These are phyloP conservation scores for Delphinus delphis DNA, from an alignment of 2,113 vertebrate species.

Conservation along the genomic window DNA sequence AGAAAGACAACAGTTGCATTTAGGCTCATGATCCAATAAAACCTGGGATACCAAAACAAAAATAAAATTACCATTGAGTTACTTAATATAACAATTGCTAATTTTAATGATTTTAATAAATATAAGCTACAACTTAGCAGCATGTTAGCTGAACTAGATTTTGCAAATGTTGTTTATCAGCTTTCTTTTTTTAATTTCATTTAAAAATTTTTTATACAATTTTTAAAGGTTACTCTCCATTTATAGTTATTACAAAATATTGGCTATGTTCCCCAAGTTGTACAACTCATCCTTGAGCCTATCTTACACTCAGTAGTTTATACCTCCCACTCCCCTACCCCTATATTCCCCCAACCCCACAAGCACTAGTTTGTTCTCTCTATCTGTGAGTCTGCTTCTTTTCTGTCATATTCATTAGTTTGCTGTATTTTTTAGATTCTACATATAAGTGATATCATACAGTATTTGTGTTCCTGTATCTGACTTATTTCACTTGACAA, in stretches of 20 bases:
- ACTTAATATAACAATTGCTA: not conserved
- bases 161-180: not conserved
- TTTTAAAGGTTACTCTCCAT: not conserved
- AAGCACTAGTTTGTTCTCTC: not conserved
- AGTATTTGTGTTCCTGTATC: not conserved
- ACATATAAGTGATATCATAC: not conserved
- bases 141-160: not conserved
- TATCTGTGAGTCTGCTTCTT: not conserved
- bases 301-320: not conserved
- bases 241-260: not conserved
- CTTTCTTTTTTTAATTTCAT: not conserved
- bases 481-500: not conserved
- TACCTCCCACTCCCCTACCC: not conserved
- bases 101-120: not conserved
- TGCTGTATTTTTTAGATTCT: not conserved
- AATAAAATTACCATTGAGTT: not conserved
- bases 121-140: not conserved
- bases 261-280: not conserved
- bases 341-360: not conserved
- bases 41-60: constrained; percentile 84
- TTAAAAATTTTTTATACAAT: no score
- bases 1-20: constrained; percentile 91
- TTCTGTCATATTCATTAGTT: not conserved
- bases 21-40: constrained; percentile 93
- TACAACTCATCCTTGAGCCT: not conserved